These are phyloP conservation scores for Cosmia pyralina DNA, from an alignment of 2,888 invertebrate species.

Conservation along the genomic window DNA sequence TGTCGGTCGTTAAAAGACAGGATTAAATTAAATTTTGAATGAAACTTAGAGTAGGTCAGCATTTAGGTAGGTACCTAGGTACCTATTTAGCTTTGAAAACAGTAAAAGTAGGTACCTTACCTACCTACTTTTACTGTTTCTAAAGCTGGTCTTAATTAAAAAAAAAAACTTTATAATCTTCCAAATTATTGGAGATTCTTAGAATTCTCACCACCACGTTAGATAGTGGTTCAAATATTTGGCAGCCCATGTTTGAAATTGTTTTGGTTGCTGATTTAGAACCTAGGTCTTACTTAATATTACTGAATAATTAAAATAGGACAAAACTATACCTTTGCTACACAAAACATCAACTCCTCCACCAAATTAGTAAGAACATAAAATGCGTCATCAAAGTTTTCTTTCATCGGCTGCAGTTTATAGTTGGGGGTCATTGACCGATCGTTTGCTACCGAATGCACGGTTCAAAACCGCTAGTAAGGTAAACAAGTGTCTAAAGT, in stretches of 20 bases:
- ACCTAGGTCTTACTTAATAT: too few species aligned
- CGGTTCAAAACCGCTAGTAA: slow-evolving; percentile 78
- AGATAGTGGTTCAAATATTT: too few species aligned
- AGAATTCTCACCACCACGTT: too few species aligned
- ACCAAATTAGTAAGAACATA: slow-evolving; percentile 48
- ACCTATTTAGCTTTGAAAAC: too few species aligned
- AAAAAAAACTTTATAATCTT: too few species aligned
- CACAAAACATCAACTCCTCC: slow-evolving; percentile 1
- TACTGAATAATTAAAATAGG: too few species aligned
- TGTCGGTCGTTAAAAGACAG: slow-evolving; percentile 10
- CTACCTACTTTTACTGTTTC: background rate
- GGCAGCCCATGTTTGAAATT: too few species aligned
- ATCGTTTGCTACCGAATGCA: slow-evolving; percentile 52
- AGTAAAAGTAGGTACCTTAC: too few species aligned
- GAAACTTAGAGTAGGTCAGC: background rate
- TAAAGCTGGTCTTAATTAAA: background rate
- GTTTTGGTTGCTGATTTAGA: too few species aligned
- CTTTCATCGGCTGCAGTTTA: slow-evolving; percentile 48
- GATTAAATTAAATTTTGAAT: slow-evolving; percentile 2
- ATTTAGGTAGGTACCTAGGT: background rate
- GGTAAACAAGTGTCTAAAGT: slow-evolving; percentile 78
- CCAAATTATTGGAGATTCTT: too few species aligned
- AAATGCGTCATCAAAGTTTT: slow-evolving; percentile 51
- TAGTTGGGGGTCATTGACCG: slow-evolving; percentile 61
- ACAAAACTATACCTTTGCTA: background rate